Evolutionary conservation across 1,140 invertebrate genomes (phyloP).

Genomic region (Macrotrachela quadricornifera): DNA sequence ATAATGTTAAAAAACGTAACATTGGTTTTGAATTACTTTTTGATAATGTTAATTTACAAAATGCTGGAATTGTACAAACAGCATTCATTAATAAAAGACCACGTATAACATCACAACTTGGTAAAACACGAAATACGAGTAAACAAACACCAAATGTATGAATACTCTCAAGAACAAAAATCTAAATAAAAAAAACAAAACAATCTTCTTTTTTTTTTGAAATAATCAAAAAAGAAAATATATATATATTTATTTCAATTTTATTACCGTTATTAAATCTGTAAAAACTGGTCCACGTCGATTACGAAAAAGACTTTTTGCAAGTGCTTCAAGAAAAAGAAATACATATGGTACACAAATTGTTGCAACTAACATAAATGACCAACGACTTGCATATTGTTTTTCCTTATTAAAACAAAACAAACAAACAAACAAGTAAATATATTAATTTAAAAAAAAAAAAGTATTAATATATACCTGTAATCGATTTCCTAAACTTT

Average conservation of each 20-base stretch:
- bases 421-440: conserved; percentile 12
- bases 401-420: conserved; percentile 10
- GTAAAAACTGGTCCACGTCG: conserved; percentile 16
- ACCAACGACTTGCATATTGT: conserved; percentile 13
- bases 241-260: background rate
- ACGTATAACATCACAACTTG: conserved; percentile 19
- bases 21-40: conserved; percentile 15
- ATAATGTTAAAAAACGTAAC: conserved; percentile 1
- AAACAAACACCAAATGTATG: conserved; percentile 20
- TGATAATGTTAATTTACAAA: conserved; percentile 16
- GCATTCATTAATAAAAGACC: conserved; percentile 18
- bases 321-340: conserved; percentile 13
- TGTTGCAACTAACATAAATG: conserved; percentile 14
- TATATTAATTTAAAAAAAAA: conserved; percentile 11
- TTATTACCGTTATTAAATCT: conserved; percentile 17
- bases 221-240: no score
- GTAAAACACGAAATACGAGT: conserved; percentile 21
- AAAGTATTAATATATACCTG: conserved; percentile 9
- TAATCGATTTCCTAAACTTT: conserved; percentile 19
- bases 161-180: conserved; percentile 18
- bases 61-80: conserved; percentile 18
- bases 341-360: conserved; percentile 20
- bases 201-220: no score
- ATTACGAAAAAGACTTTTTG: conserved; percentile 13
- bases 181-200: conserved; percentile 18